Evolutionary conservation across 2,113 vertebrate genomes (phyloP).

Genomic region (Aptenodytes patagonicus): DNA sequence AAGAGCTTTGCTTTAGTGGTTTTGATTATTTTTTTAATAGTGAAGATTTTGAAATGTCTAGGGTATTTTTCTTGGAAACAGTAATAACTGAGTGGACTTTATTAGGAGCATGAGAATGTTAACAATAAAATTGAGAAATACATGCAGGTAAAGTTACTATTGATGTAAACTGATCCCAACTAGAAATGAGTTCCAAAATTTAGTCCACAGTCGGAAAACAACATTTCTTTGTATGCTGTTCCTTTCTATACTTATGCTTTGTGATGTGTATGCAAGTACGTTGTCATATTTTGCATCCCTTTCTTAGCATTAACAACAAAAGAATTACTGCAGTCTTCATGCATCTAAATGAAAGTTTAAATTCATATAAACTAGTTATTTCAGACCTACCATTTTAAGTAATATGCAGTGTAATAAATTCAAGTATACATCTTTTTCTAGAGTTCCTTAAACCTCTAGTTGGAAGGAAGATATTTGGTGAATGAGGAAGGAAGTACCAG

Average conservation of each 20-base stretch:
- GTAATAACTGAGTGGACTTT: background rate
- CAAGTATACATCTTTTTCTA: background rate
- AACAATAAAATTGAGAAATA: background rate
- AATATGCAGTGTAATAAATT: background rate
- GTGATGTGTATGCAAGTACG: fast-evolving
- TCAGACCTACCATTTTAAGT: background rate
- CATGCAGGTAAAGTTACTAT: background rate
- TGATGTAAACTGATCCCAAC: background rate
- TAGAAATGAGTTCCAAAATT: background rate
- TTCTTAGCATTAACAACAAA: background rate
- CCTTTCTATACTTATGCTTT: background rate
- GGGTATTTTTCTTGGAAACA: background rate
- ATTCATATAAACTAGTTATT: background rate
- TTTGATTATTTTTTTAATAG: background rate
- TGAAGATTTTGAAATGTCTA: background rate
- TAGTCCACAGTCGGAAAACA: background rate
- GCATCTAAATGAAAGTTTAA: background rate
- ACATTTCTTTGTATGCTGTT: background rate
- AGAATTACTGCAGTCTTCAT: background rate
- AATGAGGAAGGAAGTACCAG: background rate
- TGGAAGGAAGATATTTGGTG: background rate
- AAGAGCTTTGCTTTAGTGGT: background rate
- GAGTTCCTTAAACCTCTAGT: background rate
- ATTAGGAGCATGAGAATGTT: background rate
- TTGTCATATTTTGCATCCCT: background rate